These are phyloP conservation scores for Girardinus metallicus DNA, from an alignment of 2,797 vertebrate genomes.

Conservation along the genomic window DNA sequence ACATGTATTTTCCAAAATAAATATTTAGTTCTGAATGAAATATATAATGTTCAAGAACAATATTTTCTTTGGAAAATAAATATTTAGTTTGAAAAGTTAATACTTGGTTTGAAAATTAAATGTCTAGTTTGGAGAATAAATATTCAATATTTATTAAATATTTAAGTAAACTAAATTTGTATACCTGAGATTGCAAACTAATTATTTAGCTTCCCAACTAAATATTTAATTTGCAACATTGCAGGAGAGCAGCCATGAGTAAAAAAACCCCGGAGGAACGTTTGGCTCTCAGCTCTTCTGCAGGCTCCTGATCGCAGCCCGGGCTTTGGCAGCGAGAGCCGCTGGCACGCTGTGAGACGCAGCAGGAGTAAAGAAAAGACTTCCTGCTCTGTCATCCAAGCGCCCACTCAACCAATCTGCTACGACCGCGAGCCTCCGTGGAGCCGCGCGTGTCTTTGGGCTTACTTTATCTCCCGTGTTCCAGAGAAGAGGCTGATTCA, in stretches of 20 bases:
- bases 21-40: too few relatives aligned
- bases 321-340: conserved; percentile 55
- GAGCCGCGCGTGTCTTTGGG: conserved; percentile 33
- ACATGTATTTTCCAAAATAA: too few relatives aligned
- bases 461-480: conserved; percentile 20
- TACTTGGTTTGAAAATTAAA: too few relatives aligned
- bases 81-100: too few relatives aligned
- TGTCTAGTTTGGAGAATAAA: too few relatives aligned
- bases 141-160: too few relatives aligned
- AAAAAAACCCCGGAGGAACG: conserved; percentile 8
- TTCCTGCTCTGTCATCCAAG: conserved; percentile 66
- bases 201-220: too few relatives aligned
- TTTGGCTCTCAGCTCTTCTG: conserved; percentile 31
- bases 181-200: too few relatives aligned
- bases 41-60: too few relatives aligned
- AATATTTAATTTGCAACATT: not conserved
- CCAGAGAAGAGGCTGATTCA: not conserved
- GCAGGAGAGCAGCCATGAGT: conserved; percentile 18
- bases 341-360: conserved; percentile 58
- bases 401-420: conserved; percentile 81
- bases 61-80: too few relatives aligned
- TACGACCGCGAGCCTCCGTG: conserved; percentile 48
- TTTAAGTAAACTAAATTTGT: too few relatives aligned
- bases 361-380: conserved; percentile 59
- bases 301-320: conserved; percentile 49